phyloP scores from a whole-genome alignment of 2,888 invertebrate species.

The Baronia brevicornis region DNA sequence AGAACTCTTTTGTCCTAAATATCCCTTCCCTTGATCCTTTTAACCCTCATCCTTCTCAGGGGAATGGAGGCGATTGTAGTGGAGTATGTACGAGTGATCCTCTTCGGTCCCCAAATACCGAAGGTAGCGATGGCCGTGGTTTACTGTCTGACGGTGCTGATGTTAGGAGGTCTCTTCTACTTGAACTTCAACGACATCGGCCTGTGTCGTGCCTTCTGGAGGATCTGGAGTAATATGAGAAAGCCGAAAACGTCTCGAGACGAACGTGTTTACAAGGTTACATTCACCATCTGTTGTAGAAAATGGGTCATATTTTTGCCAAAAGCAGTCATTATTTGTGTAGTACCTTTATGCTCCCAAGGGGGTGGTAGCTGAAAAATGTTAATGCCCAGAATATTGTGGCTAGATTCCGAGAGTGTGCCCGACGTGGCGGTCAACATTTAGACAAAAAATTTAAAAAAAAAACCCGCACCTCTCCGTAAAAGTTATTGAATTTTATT shows the following conservation, averaged over 20 bases:
- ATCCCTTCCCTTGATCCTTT: constrained; percentile 14
- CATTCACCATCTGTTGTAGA: too few species aligned
- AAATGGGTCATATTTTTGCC: too few species aligned
- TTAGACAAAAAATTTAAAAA: too few species aligned
- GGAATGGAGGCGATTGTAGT: constrained; percentile 38
- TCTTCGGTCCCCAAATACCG: constrained; percentile 62
- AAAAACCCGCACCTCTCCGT: too few species aligned
- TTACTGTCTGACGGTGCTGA: constrained; percentile 66
- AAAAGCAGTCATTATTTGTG: too few species aligned
- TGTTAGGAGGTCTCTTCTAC: constrained; percentile 77
- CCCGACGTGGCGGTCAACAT: too few species aligned
- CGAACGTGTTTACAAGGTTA: not conserved
- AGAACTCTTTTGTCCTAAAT: not conserved
- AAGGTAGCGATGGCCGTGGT: constrained; percentile 78
- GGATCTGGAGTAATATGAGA: constrained; percentile 78
- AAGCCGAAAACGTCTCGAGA: constrained; percentile 25
- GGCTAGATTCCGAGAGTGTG: too few species aligned
- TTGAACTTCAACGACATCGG: constrained; percentile 88
- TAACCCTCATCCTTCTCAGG: constrained; percentile 63
- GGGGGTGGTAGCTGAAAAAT: too few species aligned
- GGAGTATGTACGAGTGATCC: constrained; percentile 25
- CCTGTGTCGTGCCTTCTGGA: constrained; percentile 79
- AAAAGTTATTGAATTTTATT: too few species aligned
- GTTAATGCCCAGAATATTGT: too few species aligned
- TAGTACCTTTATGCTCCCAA: too few species aligned